Base-by-base conservation (phyloP, 1,140 invertebrate species). In the Drosophila gunungcola region DNA sequence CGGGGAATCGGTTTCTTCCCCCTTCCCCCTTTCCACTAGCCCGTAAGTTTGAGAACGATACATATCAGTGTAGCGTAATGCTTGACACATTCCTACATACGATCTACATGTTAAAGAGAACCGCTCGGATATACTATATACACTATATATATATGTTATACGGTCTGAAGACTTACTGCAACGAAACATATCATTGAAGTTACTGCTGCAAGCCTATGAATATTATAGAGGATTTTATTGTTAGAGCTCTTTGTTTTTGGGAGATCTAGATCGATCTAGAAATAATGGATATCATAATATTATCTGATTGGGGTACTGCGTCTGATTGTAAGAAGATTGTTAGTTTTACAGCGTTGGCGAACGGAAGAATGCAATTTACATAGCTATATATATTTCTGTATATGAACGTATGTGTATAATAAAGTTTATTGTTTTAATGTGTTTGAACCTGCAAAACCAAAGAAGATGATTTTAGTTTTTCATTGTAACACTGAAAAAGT, bases 121-220 rank as follows among this genome's bases (percentile, higher is more conserved):
- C 29, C 70, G 41, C 61, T 54, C 34, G 41, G 41, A 70, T 70
- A 70, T 69, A 69, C 64, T 57, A 73, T 72, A 78, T 46, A 69
- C 56, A 36, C 16, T 21, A 21, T 21, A 70, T 53, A 68, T 68
- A 34, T 63, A 49, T 39, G 57, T 65, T 85, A 73, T 70, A 73
- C 51, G 32, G 79, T 83, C 78, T 60, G 54, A 74, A 91, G 90
- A 91, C 90, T 91, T 83, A 51, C 90, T 73, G 90, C 85, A 91
- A 91, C 90, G 80, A 81, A 84, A 91, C 90, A 91, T 91, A 91
- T 91, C 90, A 91, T 67, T 80, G 68, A 90, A 80, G 67, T 83
- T 84, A 86, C 81, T 80, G 80, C 75, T 78, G 85, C 81, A 67
- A 70, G 78, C 64, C 69, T 76, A 64, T 62, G 55, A 51, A 75